These are phyloP conservation scores for Nycticryphes semicollaris DNA, from an alignment of 2,113 vertebrate species.

Conservation along the genomic window DNA sequence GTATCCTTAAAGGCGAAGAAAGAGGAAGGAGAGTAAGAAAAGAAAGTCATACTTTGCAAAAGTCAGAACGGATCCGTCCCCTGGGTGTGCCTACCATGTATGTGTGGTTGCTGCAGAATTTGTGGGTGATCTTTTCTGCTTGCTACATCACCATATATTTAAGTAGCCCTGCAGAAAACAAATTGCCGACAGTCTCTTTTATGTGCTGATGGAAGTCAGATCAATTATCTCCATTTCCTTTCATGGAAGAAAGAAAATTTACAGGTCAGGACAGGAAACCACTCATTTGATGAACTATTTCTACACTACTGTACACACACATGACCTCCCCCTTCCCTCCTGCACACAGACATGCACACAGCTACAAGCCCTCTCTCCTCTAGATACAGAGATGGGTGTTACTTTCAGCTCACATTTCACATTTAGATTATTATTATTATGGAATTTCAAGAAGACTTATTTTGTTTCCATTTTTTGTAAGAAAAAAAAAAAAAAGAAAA, in stretches of 20 bases:
- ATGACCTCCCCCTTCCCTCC: background rate
- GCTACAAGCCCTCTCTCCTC: background rate
- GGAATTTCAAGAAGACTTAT: background rate
- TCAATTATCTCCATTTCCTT: constrained; percentile 64
- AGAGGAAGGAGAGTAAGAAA: constrained; percentile 19
- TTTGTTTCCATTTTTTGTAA: background rate
- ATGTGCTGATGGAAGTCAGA: constrained; percentile 47
- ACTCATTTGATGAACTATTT: constrained; percentile 59
- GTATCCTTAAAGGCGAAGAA: constrained; percentile 49
- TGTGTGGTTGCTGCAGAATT: background rate
- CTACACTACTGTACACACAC: background rate
- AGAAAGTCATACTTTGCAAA: constrained; percentile 22
- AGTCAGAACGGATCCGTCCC: background rate
- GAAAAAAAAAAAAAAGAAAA: background rate
- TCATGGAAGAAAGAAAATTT: constrained; percentile 49
- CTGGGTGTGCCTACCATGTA: constrained; percentile 1
- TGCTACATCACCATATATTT: background rate
- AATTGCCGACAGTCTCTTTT: constrained; percentile 23
- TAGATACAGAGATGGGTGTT: background rate
- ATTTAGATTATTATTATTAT: background rate
- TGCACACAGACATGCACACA: background rate
- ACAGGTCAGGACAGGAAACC: constrained; percentile 54
- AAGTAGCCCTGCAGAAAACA: constrained; percentile 20
- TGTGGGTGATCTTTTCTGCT: background rate
- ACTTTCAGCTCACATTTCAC: constrained; percentile 43